Evolutionary conservation across 2,797 vertebrate species (phyloP), one percentile per base, ranked within the genome.

Genomic region (Gymnothorax javanicus): DNA sequence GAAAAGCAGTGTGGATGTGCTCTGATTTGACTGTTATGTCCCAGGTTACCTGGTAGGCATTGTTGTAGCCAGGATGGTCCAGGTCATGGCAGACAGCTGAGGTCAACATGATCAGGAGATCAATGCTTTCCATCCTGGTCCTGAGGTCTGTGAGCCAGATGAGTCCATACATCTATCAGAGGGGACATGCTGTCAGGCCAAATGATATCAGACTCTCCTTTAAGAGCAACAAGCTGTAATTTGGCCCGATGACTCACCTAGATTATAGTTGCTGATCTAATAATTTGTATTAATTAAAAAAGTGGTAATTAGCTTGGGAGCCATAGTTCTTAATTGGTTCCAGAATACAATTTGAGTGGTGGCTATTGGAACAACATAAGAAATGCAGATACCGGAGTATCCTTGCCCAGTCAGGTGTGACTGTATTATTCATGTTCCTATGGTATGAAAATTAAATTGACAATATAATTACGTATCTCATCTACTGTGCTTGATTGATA

Each of bases 61-160:
- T 96, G 93, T 96, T 97, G 92, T 96, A 96, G n/a, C 96, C 96
- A 0, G 94, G 95, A 92, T 97, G 96, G 90, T 97, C 96, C 0
- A 97, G 93, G 91, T 97, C 96, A 9, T 96, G 96, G 89, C 96
- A 96, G n/a, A 96, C 93, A 0, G 96, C 95, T 25, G 95, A 96
- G 84, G 95, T 96, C 91, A 96, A 79, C 95, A 96, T 96, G 91
- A 94, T 95, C 82, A 96, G 92, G 88, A 97, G 94, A 90, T 96
- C 95, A 0, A 93, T 89, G 89, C 89, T 89, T 88, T 96, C 96
- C 87, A 96, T 94, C 88, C 94, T 95, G 86, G 89, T 95, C 91
- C 92, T 95, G 86, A 96, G 93, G 91, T 97, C 95, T 1, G 94
- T 96, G 85, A 97, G 91, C 95, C 96, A 96, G 89, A 96, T 96